phyloP scores from a whole-genome alignment of 2,888 invertebrate species.

The Drosophila neotestacea region DNA sequence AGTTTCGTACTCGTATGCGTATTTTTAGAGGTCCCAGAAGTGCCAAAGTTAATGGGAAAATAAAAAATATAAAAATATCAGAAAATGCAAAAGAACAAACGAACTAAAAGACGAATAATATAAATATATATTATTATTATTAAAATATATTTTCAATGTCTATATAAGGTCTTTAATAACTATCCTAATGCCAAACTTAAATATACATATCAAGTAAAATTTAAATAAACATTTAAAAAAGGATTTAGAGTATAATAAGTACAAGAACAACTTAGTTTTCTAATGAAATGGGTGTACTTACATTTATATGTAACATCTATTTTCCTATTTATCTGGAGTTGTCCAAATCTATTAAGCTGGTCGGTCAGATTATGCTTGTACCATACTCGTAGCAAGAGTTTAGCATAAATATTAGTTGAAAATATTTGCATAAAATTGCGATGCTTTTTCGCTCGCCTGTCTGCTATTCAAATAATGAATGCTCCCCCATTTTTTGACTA shows the following conservation, averaged over 20 bases:
- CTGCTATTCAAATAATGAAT: constrained; percentile 1
- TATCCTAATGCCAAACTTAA: no score
- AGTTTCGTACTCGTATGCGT: constrained; percentile 26
- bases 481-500: constrained; percentile 27
- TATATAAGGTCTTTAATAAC: no score
- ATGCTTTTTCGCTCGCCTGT: constrained; percentile 5
- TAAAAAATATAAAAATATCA: neutral
- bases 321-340: no score
- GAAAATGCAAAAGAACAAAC: neutral
- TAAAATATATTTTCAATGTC: no score
- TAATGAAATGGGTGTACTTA: no score
- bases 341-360: no score
- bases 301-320: no score
- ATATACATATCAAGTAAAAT: no score
- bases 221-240: no score
- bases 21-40: constrained; percentile 19
- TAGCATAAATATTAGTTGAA: constrained; percentile 32
- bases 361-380: neutral
- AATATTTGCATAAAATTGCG: constrained; percentile 57
- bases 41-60: constrained; percentile 29
- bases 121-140: no score
- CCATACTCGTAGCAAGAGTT: neutral
- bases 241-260: no score
- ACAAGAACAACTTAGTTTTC: no score
- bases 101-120: neutral